Evolutionary conservation across 2,888 invertebrate genomes (phyloP).

Genomic region (Thereva unica): DNA sequence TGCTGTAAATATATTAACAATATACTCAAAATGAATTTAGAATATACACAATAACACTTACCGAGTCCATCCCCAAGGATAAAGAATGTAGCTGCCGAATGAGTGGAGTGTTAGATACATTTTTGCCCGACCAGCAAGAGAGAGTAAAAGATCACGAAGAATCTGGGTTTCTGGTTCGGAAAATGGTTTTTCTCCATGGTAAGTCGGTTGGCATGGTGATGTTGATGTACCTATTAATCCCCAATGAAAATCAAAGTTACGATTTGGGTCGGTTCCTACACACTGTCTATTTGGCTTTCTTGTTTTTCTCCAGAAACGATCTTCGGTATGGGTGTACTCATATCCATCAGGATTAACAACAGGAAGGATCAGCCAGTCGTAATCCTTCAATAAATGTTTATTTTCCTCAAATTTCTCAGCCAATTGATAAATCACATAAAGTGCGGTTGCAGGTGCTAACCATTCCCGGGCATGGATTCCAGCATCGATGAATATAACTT

Average conservation of each 20-base stretch:
- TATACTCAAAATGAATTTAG: too few species aligned
- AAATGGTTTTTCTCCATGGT: slow-evolving; percentile 65
- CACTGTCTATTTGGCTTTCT: slow-evolving; percentile 63
- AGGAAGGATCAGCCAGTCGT: slow-evolving; percentile 70
- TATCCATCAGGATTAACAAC: slow-evolving; percentile 75
- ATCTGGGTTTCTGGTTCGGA: slow-evolving; percentile 69
- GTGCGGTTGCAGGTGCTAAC: slow-evolving; percentile 65
- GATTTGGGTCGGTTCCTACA: slow-evolving; percentile 73
- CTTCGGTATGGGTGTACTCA: slow-evolving; percentile 60
- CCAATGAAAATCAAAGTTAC: slow-evolving; percentile 76
- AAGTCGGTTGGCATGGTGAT: slow-evolving; percentile 64
- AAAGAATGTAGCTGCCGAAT: slow-evolving; percentile 67
- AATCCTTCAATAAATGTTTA: slow-evolving; percentile 60
- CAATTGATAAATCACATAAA: slow-evolving; percentile 64
- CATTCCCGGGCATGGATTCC: slow-evolving; percentile 71
- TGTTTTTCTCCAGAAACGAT: slow-evolving; percentile 70
- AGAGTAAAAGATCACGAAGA: slow-evolving; percentile 63
- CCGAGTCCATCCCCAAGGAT: slow-evolving; percentile 65
- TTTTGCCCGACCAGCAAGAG: slow-evolving; percentile 58
- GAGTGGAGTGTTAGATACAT: slow-evolving; percentile 73
- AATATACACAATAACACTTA: too few species aligned
- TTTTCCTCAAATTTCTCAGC: slow-evolving; percentile 59
- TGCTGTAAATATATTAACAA: too few species aligned
- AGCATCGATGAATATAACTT: slow-evolving; percentile 61
- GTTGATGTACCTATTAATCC: slow-evolving; percentile 60